Evolutionary conservation across 2,888 invertebrate genomes (phyloP), one percentile per base, ranked within the genome.

Genomic region (Pogonocherus hispidulus): DNA sequence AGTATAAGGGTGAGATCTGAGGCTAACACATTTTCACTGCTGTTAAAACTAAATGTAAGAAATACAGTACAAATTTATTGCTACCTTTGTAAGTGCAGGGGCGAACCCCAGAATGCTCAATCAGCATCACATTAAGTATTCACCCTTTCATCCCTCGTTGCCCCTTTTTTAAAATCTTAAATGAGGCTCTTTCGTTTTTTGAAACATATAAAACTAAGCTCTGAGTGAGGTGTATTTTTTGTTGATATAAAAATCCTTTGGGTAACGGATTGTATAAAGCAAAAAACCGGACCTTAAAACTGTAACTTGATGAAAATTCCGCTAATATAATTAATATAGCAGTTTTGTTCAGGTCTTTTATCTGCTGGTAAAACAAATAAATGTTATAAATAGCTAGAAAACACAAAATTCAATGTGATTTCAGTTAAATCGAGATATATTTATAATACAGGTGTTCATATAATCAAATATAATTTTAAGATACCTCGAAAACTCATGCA

Each of bases 271-370:
- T 16, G 4, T 41, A n/a, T 1, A 2, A 14, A n/a, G 41, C 14
- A 3, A 14, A 6, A 41, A 41, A 41, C 14, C 41, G 27, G 8
- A 27, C 27, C 27, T 27, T 27, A 8, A 27, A 27, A 27, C 27
- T 27, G 4, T 27, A 27, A 27, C 8, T 8, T 8, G 8, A 27
- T 27, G 27, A 8, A 8, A 27, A 27, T 5, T 27, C 8, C 27
- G 27, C 3, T 27, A 27, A 27, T 27, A 3, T 8, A 27, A 27
- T 27, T 5, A 27, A 8, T 8, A 27, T 27, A 27, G 27, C 27
- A 8, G 27, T 27, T 27, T 35, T 49, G 88, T 89, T 44, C 89
- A 94, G 95, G 92, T n/a, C n/a, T n/a, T n/a, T n/a, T n/a, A n/a
- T n/a, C n/a, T n/a, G n/a, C n/a, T n/a, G n/a, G n/a, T n/a, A n/a